These are phyloP conservation scores for Poecilus cupreus DNA, from an alignment of 2,888 invertebrate species.

Conservation along the genomic window DNA sequence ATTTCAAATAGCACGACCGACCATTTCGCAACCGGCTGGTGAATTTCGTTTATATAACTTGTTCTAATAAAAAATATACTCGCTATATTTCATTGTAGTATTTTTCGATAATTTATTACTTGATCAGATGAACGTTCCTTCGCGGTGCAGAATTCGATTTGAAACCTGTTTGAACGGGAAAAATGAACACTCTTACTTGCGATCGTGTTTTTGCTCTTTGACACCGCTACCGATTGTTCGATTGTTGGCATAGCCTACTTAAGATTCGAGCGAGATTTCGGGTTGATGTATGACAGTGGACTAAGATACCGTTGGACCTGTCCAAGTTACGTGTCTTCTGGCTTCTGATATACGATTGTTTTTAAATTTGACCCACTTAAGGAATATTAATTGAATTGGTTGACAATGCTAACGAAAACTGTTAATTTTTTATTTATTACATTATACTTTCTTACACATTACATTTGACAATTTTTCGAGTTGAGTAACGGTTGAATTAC, in stretches of 20 bases:
- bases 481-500: neutral
- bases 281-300: slow-evolving; percentile 27
- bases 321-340: neutral
- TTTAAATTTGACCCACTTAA: slow-evolving; percentile 1
- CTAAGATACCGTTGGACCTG: slow-evolving; percentile 8
- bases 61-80: neutral
- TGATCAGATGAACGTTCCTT: no score
- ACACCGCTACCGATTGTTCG: slow-evolving; percentile 35
- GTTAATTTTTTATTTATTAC: neutral
- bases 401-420: slow-evolving; percentile 11
- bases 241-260: slow-evolving; percentile 21
- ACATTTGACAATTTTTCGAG: neutral
- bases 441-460: neutral
- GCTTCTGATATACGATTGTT: slow-evolving; percentile 25
- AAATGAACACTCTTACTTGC: slow-evolving; percentile 11
- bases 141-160: neutral
- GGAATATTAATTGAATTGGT: slow-evolving; percentile 20
- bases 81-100: neutral
- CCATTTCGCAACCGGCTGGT: neutral
- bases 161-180: slow-evolving; percentile 20
- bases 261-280: slow-evolving; percentile 10
- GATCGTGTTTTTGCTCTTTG: slow-evolving; percentile 23
- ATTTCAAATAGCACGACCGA: neutral
- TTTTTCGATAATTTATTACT: slow-evolving; percentile 26
- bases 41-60: slow-evolving; percentile 13